Evolutionary conservation across 2,888 invertebrate genomes (phyloP).

Genomic region (Meloe dianella): DNA sequence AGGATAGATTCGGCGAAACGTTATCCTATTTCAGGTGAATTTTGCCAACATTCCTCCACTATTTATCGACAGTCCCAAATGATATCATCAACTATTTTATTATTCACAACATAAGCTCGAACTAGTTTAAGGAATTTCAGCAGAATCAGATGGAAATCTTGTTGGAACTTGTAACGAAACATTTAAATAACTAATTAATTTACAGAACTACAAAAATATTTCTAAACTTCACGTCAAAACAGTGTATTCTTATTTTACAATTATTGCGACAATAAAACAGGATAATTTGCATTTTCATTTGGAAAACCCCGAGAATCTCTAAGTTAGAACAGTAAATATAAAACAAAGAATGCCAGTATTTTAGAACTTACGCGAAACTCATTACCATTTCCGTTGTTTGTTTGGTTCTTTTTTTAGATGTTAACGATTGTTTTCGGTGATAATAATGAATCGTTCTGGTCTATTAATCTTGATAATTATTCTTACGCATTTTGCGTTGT

Average conservation of each 20-base stretch:
- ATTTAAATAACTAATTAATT: not conserved
- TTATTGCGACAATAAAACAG: constrained; percentile 19
- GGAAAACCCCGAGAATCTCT: constrained; percentile 11
- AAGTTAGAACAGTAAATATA: constrained; percentile 29
- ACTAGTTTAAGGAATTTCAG: not conserved
- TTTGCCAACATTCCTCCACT: not conserved
- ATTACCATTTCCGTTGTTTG: constrained; percentile 40
- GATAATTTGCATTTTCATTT: constrained; percentile 19
- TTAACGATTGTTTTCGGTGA: constrained; percentile 16
- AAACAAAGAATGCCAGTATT: constrained; percentile 38
- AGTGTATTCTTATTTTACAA: not conserved
- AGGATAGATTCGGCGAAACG: not conserved
- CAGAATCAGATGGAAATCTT: not conserved
- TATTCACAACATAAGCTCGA: not conserved
- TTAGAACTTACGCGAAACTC: constrained; percentile 40
- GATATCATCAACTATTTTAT: not conserved
- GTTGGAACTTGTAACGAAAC: not conserved
- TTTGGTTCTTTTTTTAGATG: constrained; percentile 10
- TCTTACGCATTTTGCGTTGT: constrained; percentile 9
- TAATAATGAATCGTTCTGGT: constrained; percentile 39
- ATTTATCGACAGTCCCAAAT: not conserved
- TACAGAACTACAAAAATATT: not conserved
- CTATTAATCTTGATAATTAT: constrained; percentile 44
- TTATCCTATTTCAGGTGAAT: not conserved
- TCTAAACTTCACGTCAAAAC: not conserved